A percentile compares a stretch with the other conserved stretches of the same genome.
Conservation (phyloP, 2,113 vertebrate species). For the Vireo altiloquus region DNA sequence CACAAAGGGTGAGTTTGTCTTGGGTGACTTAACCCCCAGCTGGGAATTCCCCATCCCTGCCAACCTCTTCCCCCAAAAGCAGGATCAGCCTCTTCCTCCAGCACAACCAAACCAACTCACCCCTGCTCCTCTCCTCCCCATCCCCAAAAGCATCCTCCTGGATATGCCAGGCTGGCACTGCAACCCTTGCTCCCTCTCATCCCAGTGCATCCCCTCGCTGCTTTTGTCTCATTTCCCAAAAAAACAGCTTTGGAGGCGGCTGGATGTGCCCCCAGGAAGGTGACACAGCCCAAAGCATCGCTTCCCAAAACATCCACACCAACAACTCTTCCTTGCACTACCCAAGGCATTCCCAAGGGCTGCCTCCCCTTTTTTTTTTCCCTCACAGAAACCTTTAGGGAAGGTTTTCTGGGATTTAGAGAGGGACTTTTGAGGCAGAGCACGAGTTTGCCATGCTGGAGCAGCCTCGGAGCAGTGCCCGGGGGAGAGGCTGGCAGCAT, state of each 20-base stretch:
- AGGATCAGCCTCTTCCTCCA: background rate
- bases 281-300: accelerated
- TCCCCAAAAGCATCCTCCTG: background rate
- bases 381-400: background rate
- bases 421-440: background rate
- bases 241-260: accelerated
- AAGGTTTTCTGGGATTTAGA: background rate
- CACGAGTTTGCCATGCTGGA: accelerated
- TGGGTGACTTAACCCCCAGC: background rate
- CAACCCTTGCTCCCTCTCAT: background rate
- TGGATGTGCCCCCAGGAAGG: background rate
- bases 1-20: background rate
- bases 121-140: background rate
- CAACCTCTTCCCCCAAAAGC: background rate
- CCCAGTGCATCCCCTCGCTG: accelerated
- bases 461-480: background rate
- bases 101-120: background rate
- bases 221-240: background rate
- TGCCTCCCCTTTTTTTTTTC: background rate
- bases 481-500: background rate
- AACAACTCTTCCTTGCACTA: background rate
- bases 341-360: background rate
- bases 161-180: accelerated
- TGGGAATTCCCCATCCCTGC: background rate
- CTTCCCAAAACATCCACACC: background rate